Percentiles rank a stretch among this genome's conserved stretches.
These are phyloP conservation scores for Micromussa lordhowensis DNA, from an alignment of 92 coral and sea anemone genomes.

Conservation along the genomic window DNA sequence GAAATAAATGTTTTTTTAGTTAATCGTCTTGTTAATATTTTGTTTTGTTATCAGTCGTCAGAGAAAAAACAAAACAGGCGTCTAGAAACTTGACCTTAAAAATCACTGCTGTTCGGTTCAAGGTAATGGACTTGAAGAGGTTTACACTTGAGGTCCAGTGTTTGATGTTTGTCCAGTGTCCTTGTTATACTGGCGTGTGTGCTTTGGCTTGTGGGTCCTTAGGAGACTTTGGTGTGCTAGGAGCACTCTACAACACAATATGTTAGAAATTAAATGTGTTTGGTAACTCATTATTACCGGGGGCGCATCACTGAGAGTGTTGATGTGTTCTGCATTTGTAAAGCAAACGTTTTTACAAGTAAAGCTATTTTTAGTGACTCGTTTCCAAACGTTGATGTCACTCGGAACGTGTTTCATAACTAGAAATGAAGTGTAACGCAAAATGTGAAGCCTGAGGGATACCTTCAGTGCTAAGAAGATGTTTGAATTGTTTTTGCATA, in stretches of 20 bases:
- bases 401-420: not conserved
- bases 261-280: not conserved
- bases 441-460: not conserved
- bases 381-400: too few species aligned
- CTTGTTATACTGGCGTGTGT: conserved; percentile 39
- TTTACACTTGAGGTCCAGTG: not conserved
- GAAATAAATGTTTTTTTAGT: not conserved
- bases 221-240: conserved; percentile 49
- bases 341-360: not conserved
- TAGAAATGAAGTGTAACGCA: not conserved
- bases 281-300: not conserved
- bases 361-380: too few species aligned
- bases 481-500: not conserved
- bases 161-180: not conserved
- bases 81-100: not conserved
- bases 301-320: not conserved
- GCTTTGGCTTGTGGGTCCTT: conserved; percentile 36
- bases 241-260: conserved; percentile 32
- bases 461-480: not conserved
- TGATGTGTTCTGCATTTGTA: not conserved
- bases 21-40: not conserved
- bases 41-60: not conserved
- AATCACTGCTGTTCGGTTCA: not conserved
- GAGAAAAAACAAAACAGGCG: not conserved
- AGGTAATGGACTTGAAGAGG: not conserved